These are phyloP conservation scores for Tadarida brasiliensis DNA, from an alignment of 2,797 vertebrate species.

Conservation along the genomic window DNA sequence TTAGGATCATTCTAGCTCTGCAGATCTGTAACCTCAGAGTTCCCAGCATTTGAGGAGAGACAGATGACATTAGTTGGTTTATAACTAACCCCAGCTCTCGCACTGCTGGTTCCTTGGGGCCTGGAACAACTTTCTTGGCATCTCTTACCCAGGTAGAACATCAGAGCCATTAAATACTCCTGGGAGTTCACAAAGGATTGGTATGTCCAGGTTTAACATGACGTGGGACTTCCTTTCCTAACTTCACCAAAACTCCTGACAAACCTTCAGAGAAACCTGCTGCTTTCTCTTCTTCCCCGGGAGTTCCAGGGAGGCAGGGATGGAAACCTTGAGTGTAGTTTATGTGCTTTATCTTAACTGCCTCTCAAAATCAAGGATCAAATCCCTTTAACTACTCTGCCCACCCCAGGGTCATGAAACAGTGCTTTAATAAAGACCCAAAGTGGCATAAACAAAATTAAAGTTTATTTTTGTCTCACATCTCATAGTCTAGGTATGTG, in stretches of 20 bases:
- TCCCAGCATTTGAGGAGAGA: neutral
- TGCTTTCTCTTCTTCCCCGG: neutral
- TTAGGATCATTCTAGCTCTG: neutral
- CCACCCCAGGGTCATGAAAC: neutral
- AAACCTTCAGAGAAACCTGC: neutral
- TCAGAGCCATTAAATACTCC: neutral
- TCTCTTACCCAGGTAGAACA: neutral
- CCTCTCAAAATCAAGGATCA: neutral
- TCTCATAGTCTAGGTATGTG: neutral
- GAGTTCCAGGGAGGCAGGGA: neutral
- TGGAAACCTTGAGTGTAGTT: neutral
- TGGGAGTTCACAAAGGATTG: neutral
- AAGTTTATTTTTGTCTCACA: neutral
- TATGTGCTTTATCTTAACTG: neutral
- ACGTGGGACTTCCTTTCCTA: neutral
- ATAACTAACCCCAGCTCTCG: neutral
- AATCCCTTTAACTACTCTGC: neutral
- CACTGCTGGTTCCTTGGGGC: neutral
- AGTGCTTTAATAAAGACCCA: neutral
- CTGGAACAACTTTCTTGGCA: neutral
- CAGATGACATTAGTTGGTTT: neutral
- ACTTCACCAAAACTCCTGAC: neutral
- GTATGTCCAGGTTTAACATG: neutral
- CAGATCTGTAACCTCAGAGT: neutral
- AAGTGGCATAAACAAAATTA: neutral